Evolutionary conservation across 2,797 vertebrate species (phyloP).

Genomic region (Xenentodon cancila): DNA sequence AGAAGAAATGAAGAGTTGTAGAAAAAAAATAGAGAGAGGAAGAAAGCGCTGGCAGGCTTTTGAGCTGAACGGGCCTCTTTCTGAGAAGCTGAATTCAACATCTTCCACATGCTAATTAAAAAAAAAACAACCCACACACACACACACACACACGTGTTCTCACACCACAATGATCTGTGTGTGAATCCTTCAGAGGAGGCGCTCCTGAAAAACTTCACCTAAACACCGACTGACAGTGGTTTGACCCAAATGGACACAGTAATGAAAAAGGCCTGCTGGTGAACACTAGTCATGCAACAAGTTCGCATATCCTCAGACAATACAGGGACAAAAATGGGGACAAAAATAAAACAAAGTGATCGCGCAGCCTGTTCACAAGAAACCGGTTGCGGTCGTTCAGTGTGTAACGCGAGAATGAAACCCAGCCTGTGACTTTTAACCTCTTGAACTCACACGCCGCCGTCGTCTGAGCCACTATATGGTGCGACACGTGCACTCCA

Average conservation of each 20-base stretch:
- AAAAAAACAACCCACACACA: too few species aligned
- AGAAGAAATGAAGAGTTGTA: constrained; percentile 25
- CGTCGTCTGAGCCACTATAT: constrained; percentile 12
- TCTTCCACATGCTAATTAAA: constrained; percentile 43
- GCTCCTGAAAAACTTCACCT: constrained; percentile 19
- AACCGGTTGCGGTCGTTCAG: not conserved
- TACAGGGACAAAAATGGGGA: not conserved
- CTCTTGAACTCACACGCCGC: constrained; percentile 41
- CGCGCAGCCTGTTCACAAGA: not conserved
- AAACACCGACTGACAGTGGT: constrained; percentile 37
- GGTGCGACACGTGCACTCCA: constrained; percentile 45
- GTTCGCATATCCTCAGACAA: constrained; percentile 6
- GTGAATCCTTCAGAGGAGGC: constrained; percentile 18
- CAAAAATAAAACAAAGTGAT: not conserved
- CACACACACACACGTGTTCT: constrained; percentile 26
- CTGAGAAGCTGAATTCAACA: constrained; percentile 30
- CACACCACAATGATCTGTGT: constrained; percentile 27
- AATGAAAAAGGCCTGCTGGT: constrained; percentile 22
- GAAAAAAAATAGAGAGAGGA: constrained; percentile 21
- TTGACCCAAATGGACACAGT: constrained; percentile 19
- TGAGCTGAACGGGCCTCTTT: constrained; percentile 49
- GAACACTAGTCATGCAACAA: constrained; percentile 32
- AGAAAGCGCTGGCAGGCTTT: constrained; percentile 58
- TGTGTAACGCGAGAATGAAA: constrained; percentile 1
- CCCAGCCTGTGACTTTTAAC: constrained; percentile 28